phyloP scores from a whole-genome alignment of 2,888 invertebrate species.

The Apamea anceps region DNA sequence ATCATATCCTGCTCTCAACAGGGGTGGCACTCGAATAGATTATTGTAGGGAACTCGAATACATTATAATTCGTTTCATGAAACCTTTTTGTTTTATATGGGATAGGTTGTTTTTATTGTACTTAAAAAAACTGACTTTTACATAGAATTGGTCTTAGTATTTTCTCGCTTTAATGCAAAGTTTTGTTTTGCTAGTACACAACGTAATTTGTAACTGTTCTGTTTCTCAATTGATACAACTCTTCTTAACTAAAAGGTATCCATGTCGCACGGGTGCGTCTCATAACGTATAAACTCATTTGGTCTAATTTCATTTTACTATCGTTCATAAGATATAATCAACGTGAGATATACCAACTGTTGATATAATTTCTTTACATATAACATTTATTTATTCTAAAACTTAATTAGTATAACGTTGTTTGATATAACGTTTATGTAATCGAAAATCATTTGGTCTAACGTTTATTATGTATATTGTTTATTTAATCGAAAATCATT shows the following conservation, averaged over 20 bases:
- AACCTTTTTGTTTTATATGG: neutral
- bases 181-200: too few relatives aligned
- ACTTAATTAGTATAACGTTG: too few relatives aligned
- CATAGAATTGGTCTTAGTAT: neutral
- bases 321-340: too few relatives aligned
- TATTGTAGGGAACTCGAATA: neutral
- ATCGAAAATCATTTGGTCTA: too few relatives aligned
- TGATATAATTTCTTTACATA: too few relatives aligned
- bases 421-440: too few relatives aligned
- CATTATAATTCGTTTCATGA: neutral
- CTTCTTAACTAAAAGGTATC: neutral
- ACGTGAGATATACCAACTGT: too few relatives aligned
- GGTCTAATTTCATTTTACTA: too few relatives aligned
- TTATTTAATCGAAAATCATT: too few relatives aligned
- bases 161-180: neutral
- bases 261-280: neutral
- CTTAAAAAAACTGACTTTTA: neutral
- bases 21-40: neutral
- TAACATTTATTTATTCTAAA: too few relatives aligned
- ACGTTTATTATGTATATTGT: too few relatives aligned
- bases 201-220: neutral
- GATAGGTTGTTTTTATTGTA: neutral
- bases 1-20: slow-evolving; percentile 22
- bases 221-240: neutral
- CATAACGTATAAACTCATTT: too few relatives aligned